A percentile compares a stretch with the other conserved stretches of the same genome.
phyloP scores from a whole-genome alignment of 2,888 invertebrate genomes.

The Asteroscopus sphinx region DNA sequence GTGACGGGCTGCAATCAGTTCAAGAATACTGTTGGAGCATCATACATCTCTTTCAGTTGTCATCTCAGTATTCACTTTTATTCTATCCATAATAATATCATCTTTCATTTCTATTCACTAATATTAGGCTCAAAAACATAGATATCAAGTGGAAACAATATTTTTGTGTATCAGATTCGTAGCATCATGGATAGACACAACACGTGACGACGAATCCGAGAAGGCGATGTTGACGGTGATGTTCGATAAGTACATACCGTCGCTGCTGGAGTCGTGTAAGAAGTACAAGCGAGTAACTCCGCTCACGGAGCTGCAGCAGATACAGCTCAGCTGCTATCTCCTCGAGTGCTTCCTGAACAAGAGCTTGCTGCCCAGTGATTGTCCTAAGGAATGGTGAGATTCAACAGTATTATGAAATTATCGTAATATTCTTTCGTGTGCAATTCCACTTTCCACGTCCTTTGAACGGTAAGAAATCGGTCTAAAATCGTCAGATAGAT shows the following conservation, averaged over 20 bases:
- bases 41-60: too few species aligned
- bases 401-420: neutral
- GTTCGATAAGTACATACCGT: conserved; percentile 98
- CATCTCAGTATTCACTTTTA: too few species aligned
- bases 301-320: conserved; percentile 96
- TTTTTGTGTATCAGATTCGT: conserved; percentile 91
- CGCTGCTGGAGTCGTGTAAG: conserved; percentile 93
- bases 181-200: conserved; percentile 96
- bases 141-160: neutral
- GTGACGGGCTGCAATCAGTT: too few species aligned
- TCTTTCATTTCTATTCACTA: too few species aligned
- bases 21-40: too few species aligned
- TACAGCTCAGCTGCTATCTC: conserved; percentile 96
- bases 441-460: too few species aligned
- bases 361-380: conserved; percentile 95
- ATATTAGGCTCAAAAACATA: too few species aligned
- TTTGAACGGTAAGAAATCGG: too few species aligned
- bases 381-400: conserved; percentile 95
- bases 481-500: too few species aligned
- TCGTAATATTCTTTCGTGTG: too few species aligned
- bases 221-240: conserved; percentile 95
- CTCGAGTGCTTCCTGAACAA: conserved; percentile 96
- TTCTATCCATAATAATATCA: too few species aligned
- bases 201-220: conserved; percentile 92
- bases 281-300: conserved; percentile 97